A percentile compares a stretch with the other conserved stretches of the same genome.
Conservation (phyloP, 2,113 vertebrate species). For the Pseudonaja textilis region DNA sequence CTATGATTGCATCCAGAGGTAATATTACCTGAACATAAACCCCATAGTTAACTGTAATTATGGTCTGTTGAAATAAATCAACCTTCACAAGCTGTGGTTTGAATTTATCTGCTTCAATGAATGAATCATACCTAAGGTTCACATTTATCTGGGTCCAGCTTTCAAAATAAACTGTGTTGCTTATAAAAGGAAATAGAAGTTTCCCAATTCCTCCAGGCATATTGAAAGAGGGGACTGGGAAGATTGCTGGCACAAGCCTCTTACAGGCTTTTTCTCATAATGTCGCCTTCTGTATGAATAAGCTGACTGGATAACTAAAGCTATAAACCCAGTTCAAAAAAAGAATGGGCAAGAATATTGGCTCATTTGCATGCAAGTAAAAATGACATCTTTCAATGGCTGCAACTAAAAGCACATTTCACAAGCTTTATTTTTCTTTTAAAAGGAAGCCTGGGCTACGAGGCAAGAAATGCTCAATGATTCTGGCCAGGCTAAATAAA, state of each 20-base stretch:
- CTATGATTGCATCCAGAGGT: not conserved
- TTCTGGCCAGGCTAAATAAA: slow-evolving; percentile 50
- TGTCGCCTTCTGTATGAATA: not conserved
- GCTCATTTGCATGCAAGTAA: slow-evolving; percentile 66
- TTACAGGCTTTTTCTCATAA: not conserved
- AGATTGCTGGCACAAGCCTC: not conserved
- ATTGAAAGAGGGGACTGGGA: not conserved
- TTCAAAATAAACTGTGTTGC: not conserved
- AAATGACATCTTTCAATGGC: slow-evolving; percentile 59
- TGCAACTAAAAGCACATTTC: slow-evolving; percentile 61
- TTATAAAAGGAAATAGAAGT: not conserved
- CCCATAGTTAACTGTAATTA: not conserved
- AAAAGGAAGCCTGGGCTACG: slow-evolving; percentile 45
- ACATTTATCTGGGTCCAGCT: not conserved
- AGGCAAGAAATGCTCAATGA: slow-evolving; percentile 44
- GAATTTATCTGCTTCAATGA: not conserved
- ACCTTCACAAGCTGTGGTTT: not conserved
- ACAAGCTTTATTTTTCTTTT: slow-evolving; percentile 58
- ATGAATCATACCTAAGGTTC: not conserved
- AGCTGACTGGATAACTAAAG: slow-evolving; percentile 58
- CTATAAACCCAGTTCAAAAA: slow-evolving; percentile 60
- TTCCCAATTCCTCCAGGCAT: not conserved
- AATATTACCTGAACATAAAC: not conserved
- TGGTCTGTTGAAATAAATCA: not conserved
- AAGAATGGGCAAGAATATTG: slow-evolving; percentile 65